Evolutionary conservation across 2,888 invertebrate species (phyloP), one percentile per base, ranked within the genome.

Genomic region (Amblyjoppa proteus): DNA sequence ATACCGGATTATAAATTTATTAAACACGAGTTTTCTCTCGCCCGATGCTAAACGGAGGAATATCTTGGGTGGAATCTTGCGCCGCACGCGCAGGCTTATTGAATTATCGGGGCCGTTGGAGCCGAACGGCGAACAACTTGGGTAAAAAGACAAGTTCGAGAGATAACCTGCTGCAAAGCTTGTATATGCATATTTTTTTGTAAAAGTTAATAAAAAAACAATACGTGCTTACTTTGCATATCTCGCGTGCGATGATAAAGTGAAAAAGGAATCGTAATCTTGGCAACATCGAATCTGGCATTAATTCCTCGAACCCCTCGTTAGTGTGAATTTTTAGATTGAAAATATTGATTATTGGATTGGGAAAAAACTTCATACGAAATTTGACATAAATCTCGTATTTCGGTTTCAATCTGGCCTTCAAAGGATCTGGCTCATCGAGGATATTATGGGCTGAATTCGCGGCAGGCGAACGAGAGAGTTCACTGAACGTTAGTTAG

Each of bases 1-100:
- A 20, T 5, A 6, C 70, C 20, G 51, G 41, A 77, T 77, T 77
- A 53, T 5, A 66, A 77, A 71, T 82, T 71, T 51, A 82, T 20
- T 11, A 61, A 69, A 58, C 58, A 49, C 28, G 13, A 45, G 28
- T 64, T 64, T 64, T 34, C 64, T 31, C 64, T 64, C 64, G 28
- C 31, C 5, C 16, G 64, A 28, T 31, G 64, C 64, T 58, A 28
- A 25, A 34, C 6, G 31, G 13, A 64, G 31, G 64, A 34, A 64
- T 64, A 64, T 64, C 64, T 28, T 13, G n/a, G 28, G 64, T 31
- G 34, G 64, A 64, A 64, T 64, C 31, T 64, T n/a, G 64, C 13
- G 6, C 31, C 31, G 31, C 28, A 31, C 64, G 34, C 34, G 13
- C 31, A 64, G 31, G 16, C 34, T 64, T 64, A 64, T 64, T 31